These are phyloP conservation scores for Bimastos eiseni DNA, from an alignment of 2,888 invertebrate genomes.

Conservation along the genomic window DNA sequence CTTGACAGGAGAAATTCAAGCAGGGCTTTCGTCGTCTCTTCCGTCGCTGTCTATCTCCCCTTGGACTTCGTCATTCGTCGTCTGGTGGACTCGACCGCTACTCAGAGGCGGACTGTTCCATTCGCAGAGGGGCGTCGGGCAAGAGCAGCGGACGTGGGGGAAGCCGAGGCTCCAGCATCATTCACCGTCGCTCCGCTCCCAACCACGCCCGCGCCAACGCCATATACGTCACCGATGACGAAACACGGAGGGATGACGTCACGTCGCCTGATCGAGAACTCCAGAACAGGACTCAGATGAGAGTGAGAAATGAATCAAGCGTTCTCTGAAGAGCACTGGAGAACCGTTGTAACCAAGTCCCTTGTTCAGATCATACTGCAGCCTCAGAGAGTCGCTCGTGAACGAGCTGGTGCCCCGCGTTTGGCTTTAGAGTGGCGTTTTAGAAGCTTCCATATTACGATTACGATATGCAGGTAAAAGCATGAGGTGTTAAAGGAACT, in stretches of 20 bases:
- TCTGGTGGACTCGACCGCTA: constrained; percentile 9
- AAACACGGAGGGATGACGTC: background rate
- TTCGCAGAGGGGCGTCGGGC: background rate
- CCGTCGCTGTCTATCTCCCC: constrained; percentile 22
- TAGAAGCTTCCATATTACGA: too few species aligned
- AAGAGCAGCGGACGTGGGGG: background rate
- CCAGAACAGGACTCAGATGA: background rate
- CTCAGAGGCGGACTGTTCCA: background rate
- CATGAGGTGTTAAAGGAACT: too few species aligned
- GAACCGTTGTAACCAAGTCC: too few species aligned
- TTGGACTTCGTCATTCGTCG: background rate
- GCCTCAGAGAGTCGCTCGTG: too few species aligned
- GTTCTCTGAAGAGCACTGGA: background rate
- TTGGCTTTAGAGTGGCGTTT: too few species aligned
- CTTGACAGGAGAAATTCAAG: constrained; percentile 28
- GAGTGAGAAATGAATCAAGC: background rate
- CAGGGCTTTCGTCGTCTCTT: constrained; percentile 21
- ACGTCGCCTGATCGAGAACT: background rate
- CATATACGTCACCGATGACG: constrained; percentile 17
- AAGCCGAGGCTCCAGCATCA: background rate
- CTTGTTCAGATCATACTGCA: too few species aligned
- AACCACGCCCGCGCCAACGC: background rate
- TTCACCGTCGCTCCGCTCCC: background rate
- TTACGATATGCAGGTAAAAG: too few species aligned
- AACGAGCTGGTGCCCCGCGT: too few species aligned